These are phyloP conservation scores for Andrena fulva DNA, from an alignment of 2,888 invertebrate genomes.

Conservation along the genomic window DNA sequence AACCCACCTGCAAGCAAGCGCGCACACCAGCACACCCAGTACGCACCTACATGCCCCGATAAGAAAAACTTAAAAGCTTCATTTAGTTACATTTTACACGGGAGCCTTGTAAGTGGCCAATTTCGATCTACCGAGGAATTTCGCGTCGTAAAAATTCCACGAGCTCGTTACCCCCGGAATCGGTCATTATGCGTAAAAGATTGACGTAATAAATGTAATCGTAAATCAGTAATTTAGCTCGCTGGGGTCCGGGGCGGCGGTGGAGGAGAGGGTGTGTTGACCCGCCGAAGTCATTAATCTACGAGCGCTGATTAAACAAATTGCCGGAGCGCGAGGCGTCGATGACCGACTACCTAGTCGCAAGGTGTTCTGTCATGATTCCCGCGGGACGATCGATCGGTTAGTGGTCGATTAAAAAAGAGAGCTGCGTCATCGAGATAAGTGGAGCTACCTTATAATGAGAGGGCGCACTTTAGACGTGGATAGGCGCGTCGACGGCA, in stretches of 20 bases:
- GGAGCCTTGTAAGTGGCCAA: not conserved
- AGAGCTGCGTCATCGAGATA: conserved; percentile 70
- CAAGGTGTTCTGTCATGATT: conserved; percentile 69
- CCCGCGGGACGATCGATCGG: conserved; percentile 67
- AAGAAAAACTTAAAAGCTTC: conserved; percentile 27
- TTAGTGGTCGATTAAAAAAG: conserved; percentile 69
- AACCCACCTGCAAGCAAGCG: not conserved
- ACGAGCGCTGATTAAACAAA: conserved; percentile 62
- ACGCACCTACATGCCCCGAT: not conserved
- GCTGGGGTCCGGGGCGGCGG: not conserved
- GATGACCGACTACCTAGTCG: conserved; percentile 51
- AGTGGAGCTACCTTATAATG: conserved; percentile 73
- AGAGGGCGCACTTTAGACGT: conserved; percentile 67
- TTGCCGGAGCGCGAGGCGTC: conserved; percentile 53
- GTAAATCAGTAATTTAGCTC: conserved; percentile 63
- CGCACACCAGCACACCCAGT: not conserved
- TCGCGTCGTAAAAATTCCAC: conserved; percentile 35
- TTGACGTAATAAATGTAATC: conserved; percentile 47
- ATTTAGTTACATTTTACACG: conserved; percentile 4
- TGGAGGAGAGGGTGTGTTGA: not conserved
- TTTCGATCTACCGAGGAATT: conserved; percentile 7
- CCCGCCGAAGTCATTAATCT: conserved; percentile 60
- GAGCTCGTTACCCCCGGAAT: conserved; percentile 27
- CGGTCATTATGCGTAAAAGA: conserved; percentile 31
- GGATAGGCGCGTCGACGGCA: conserved; percentile 44